phyloP scores from a whole-genome alignment of 2,113 vertebrate species.

The Nycticorax nycticorax region DNA sequence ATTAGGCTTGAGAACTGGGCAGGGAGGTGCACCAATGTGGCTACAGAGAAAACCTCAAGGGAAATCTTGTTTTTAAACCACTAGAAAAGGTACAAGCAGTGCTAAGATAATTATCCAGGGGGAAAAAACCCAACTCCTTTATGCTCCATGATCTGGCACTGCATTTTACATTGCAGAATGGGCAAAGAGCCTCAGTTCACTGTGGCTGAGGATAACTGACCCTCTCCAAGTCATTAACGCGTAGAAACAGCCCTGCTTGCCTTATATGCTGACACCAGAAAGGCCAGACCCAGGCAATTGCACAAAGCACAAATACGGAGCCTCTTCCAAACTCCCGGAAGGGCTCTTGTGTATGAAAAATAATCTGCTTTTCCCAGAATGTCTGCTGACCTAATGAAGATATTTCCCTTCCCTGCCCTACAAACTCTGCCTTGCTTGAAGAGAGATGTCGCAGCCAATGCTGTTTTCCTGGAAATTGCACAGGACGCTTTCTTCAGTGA shows the following conservation, averaged over 20 bases:
- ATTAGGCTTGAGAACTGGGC: not conserved
- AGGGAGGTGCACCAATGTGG: fast-evolving
- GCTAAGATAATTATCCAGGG: not conserved
- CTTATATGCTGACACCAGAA: not conserved
- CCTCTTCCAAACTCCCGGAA: not conserved
- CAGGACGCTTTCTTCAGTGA: not conserved
- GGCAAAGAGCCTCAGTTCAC: not conserved
- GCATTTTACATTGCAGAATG: not conserved
- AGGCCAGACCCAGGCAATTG: not conserved
- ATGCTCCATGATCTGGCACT: not conserved
- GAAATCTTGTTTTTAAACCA: not conserved
- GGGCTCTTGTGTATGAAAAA: not conserved
- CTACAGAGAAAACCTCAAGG: not conserved
- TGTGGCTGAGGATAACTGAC: not conserved
- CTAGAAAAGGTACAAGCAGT: not conserved
- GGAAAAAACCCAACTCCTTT: not conserved
- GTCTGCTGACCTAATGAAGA: fast-evolving
- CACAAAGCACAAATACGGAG: fast-evolving
- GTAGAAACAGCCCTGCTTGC: not conserved
- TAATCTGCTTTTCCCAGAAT: not conserved
- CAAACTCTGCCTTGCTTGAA: not conserved
- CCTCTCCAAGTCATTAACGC: not conserved
- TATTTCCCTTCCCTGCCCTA: not conserved
- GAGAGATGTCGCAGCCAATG: not conserved
- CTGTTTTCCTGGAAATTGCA: not conserved